These are phyloP conservation scores for Gnathonemus longibarbis DNA, from an alignment of 2,113 vertebrate species.

Conservation along the genomic window DNA sequence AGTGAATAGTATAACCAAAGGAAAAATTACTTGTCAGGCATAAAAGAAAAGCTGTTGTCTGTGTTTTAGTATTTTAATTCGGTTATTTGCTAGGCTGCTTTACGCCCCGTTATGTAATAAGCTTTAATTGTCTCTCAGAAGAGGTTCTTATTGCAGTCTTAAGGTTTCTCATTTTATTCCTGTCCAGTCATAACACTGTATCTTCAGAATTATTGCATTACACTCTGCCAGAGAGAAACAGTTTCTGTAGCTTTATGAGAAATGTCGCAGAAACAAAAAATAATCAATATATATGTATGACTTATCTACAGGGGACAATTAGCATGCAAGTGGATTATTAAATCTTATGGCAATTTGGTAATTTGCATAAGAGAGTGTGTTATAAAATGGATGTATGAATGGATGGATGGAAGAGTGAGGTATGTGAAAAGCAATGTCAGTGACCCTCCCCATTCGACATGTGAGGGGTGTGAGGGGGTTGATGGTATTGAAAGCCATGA, in stretches of 20 bases:
- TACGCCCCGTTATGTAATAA: not conserved
- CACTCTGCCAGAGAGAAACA: not conserved
- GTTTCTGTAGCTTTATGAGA: not conserved
- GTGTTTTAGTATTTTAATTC: not conserved
- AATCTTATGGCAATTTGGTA: not conserved
- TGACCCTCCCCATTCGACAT: not conserved
- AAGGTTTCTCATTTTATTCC: not conserved
- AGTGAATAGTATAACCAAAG: not conserved
- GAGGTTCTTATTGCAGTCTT: not conserved
- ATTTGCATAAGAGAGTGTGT: not conserved
- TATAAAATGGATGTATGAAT: too few relatives aligned
- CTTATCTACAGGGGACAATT: not conserved
- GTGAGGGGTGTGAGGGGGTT: not conserved
- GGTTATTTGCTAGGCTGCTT: not conserved
- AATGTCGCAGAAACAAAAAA: not conserved
- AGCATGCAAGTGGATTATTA: not conserved
- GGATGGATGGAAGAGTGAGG: not conserved
- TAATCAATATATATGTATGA: not conserved
- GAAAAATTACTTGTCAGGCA: not conserved
- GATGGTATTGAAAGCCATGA: not conserved
- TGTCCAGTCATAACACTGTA: not conserved
- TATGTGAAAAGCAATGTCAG: not conserved
- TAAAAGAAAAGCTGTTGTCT: not conserved
- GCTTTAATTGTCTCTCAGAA: conserved; percentile 1
- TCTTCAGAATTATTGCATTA: not conserved